These are phyloP conservation scores for Toxotes jaculatrix DNA, from an alignment of 2,113 vertebrate species.

Conservation along the genomic window DNA sequence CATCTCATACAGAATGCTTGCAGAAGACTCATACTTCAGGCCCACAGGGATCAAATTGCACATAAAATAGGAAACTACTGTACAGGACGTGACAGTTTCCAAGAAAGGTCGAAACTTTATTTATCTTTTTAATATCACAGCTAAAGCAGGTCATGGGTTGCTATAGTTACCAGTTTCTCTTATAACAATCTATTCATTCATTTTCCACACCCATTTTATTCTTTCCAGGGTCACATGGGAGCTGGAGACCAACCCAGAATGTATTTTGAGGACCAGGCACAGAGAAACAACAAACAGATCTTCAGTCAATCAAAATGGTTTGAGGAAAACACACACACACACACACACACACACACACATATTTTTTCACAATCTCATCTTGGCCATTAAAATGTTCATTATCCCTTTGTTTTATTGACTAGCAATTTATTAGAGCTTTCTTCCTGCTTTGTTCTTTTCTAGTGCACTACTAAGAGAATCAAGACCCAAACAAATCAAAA, in stretches of 20 bases:
- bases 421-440: conserved; percentile 16
- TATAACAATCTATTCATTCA: neutral
- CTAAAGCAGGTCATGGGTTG: conserved; percentile 8
- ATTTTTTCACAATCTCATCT: neutral
- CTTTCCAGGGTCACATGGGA: conserved; percentile 9
- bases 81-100: conserved; percentile 8
- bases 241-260: neutral
- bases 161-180: conserved; percentile 9
- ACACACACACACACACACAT: too few relatives aligned
- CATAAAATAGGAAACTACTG: neutral
- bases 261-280: neutral
- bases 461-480: conserved; percentile 50
- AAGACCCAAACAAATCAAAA: conserved; percentile 70
- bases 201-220: neutral
- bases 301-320: neutral
- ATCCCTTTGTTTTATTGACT: neutral
- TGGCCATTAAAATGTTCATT: conserved; percentile 2
- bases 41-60: conserved; percentile 18
- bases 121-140: conserved; percentile 18
- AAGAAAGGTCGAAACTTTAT: conserved; percentile 4
- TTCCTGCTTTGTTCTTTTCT: conserved; percentile 29
- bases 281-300: neutral
- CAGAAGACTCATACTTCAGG: conserved; percentile 26
- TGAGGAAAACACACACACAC: neutral
- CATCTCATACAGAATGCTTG: conserved; percentile 41